Percentiles rank a stretch among this genome's conserved stretches.
These are phyloP conservation scores for Balanococcus diminutus DNA, from an alignment of 2,888 invertebrate genomes.

Conservation along the genomic window DNA sequence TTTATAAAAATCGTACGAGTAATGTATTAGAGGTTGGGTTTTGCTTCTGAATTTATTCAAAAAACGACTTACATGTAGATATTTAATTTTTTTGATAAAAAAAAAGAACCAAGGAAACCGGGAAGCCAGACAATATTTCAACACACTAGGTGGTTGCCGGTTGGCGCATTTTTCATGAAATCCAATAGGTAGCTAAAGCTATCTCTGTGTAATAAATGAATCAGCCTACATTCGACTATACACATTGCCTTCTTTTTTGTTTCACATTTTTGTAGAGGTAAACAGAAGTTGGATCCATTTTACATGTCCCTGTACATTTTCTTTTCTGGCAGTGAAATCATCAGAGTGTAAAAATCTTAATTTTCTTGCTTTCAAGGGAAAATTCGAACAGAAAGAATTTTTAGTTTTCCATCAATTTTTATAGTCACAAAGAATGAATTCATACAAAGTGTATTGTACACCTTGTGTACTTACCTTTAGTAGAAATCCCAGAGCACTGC, in stretches of 20 bases:
- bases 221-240: not conserved
- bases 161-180: not conserved
- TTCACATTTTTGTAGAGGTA: not conserved
- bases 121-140: not conserved
- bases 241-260: not conserved
- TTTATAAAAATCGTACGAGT: no score
- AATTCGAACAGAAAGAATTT: not conserved
- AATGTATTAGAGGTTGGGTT: no score
- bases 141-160: not conserved
- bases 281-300: not conserved
- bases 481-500: not conserved
- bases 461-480: not conserved
- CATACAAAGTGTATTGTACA: not conserved
- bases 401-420: not conserved
- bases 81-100: not conserved
- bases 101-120: no score
- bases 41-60: no score
- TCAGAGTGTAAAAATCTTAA: conserved; percentile 1
- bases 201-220: not conserved
- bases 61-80: not conserved
- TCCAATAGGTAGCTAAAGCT: not conserved
- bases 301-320: not conserved
- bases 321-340: not conserved
- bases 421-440: no score
- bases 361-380: not conserved